phyloP scores from a whole-genome alignment of 2,113 vertebrate genomes.

The Baryphthengus martii region DNA sequence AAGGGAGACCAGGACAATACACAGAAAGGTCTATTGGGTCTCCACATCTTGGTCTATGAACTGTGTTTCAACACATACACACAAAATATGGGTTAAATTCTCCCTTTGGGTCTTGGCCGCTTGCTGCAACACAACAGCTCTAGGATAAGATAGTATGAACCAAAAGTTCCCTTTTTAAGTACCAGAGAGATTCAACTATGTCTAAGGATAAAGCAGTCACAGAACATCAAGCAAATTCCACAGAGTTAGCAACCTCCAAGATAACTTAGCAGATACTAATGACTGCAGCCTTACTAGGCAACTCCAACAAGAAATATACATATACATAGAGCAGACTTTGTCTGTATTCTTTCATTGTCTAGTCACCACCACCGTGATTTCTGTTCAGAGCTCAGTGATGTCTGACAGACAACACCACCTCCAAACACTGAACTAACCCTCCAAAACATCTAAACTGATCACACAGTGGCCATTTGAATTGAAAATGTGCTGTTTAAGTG shows the following conservation, averaged over 20 bases:
- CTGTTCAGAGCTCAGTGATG: background rate
- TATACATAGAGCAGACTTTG: rapidly evolving
- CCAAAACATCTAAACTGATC: background rate
- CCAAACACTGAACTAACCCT: background rate
- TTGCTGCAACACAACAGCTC: background rate
- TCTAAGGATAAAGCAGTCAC: background rate
- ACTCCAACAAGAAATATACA: background rate
- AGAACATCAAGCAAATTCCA: background rate
- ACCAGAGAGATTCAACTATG: background rate
- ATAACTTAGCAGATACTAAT: background rate
- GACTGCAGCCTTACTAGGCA: background rate
- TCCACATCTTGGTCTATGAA: background rate
- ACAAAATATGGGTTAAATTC: background rate
- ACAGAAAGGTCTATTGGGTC: background rate
- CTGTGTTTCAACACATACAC: background rate
- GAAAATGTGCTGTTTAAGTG: background rate
- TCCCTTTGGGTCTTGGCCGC: background rate
- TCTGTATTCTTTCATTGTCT: background rate
- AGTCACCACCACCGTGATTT: background rate
- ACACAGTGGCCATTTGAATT: background rate
- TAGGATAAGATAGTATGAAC: background rate
- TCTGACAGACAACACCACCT: background rate
- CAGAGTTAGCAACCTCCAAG: background rate
- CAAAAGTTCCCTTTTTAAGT: too few species aligned
- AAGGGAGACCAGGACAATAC: rapidly evolving